phyloP scores from a whole-genome alignment of 2,888 invertebrate species.

The Oscheius sp. region DNA sequence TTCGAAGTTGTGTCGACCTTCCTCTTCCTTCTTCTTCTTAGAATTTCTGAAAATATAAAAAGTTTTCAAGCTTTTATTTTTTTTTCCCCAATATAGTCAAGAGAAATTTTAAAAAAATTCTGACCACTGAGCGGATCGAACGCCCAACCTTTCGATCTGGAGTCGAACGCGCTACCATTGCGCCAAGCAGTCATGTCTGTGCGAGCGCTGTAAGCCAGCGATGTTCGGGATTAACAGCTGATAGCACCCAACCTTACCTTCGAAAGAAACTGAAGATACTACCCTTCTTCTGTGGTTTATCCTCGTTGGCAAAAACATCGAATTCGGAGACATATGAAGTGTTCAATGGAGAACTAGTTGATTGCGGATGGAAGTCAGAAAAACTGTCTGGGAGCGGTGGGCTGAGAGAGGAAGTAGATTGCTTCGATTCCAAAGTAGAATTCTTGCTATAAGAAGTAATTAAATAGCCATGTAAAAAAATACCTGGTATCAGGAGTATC shows the following conservation, averaged over 20 bases:
- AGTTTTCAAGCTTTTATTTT: background rate
- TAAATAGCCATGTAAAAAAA: background rate
- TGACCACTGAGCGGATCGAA: constrained; percentile 39
- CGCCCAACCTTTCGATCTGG: constrained; percentile 62
- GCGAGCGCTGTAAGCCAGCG: background rate
- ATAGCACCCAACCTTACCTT: constrained; percentile 18
- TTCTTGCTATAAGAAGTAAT: constrained; percentile 22
- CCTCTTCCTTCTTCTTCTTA: constrained; percentile 20
- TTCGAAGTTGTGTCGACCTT: constrained; percentile 13
- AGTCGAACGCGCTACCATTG: constrained; percentile 62
- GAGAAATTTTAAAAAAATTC: background rate
- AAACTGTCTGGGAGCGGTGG: constrained; percentile 9
- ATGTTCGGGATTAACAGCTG: background rate
- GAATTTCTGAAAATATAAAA: constrained; percentile 9
- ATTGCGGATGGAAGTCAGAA: constrained; percentile 6
- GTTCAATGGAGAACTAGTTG: constrained; percentile 10
- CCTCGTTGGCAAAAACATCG: constrained; percentile 5
- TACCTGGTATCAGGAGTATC: constrained; percentile 29
- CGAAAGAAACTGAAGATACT: constrained; percentile 17
- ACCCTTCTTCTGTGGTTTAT: background rate
- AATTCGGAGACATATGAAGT: constrained; percentile 4
- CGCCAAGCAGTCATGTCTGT: constrained; percentile 52
- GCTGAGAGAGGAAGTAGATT: constrained; percentile 3
- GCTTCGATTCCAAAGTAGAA: constrained; percentile 26
- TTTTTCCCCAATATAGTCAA: background rate